phyloP scores from a whole-genome alignment of 30 jellyfish, hydroid and myxozoan species.

The Aurelia sp. region DNA sequence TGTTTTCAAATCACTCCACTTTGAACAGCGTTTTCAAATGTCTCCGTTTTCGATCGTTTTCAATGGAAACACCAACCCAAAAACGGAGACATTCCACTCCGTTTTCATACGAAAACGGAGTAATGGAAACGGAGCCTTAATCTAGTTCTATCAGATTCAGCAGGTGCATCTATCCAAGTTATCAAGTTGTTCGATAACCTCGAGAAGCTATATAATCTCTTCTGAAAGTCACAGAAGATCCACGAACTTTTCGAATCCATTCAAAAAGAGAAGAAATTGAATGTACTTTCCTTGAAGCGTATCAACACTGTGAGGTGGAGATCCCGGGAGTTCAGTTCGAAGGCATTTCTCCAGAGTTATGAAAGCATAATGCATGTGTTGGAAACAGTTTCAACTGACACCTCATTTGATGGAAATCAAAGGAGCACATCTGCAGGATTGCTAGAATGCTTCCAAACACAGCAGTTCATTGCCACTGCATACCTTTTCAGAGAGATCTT shows the following conservation, averaged over 20 bases:
- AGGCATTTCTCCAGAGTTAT: conserved; percentile 55
- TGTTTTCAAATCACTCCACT: no score
- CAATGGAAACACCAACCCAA: no score
- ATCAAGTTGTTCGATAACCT: conserved; percentile 38
- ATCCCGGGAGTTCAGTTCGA: conserved; percentile 36
- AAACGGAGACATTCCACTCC: no score
- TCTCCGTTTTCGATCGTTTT: no score
- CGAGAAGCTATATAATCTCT: conserved; percentile 39
- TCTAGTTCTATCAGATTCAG: conserved; percentile 50
- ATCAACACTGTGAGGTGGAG: conserved; percentile 62
- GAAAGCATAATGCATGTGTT: conserved; percentile 2
- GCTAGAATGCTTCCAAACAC: conserved; percentile 9
- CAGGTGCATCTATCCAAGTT: conserved; percentile 32
- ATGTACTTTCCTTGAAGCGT: conserved; percentile 16
- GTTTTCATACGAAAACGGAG: no score
- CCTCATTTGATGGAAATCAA: conserved; percentile 36
- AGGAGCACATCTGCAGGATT: conserved; percentile 32
- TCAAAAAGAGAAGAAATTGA: conserved; percentile 44
- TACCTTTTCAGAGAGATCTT: conserved; percentile 58
- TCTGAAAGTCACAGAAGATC: conserved; percentile 34
- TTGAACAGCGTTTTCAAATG: no score
- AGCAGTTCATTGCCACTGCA: conserved; percentile 24
- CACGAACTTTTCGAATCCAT: conserved; percentile 53
- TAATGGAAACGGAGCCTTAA: no score
- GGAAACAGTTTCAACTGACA: conserved; percentile 25